phyloP scores from a whole-genome alignment of 2,113 vertebrate species.

The Phasianus colchicus region DNA sequence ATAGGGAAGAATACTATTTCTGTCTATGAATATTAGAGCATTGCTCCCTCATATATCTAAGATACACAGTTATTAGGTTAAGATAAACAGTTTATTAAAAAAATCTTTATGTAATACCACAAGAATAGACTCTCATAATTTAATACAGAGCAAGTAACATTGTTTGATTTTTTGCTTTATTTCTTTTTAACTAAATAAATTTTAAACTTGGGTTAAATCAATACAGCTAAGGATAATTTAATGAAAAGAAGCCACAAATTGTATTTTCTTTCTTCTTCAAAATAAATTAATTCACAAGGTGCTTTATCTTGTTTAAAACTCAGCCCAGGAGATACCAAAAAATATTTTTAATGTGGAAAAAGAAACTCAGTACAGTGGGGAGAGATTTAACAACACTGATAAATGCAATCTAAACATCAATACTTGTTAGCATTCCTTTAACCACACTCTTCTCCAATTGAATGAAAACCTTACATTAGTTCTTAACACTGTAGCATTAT shows the following conservation, averaged over 20 bases:
- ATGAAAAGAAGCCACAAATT: conserved; percentile 77
- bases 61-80: not conserved
- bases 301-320: conserved; percentile 76
- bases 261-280: conserved; percentile 64
- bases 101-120: not conserved
- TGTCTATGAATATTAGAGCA: not conserved
- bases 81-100: not conserved
- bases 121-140: not conserved
- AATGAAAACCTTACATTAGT: conserved; percentile 82
- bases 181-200: conserved; percentile 53
- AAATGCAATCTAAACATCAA: conserved; percentile 88
- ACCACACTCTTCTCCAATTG: conserved; percentile 78
- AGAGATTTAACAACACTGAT: conserved; percentile 84
- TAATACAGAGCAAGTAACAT: not conserved
- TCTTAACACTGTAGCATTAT: conserved; percentile 75
- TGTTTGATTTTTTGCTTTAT: conserved; percentile 21
- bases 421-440: conserved; percentile 89
- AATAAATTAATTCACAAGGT: conserved; percentile 71
- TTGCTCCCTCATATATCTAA: not conserved
- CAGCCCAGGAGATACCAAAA: conserved; percentile 56
- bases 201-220: conserved; percentile 67
- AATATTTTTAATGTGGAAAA: conserved; percentile 71
- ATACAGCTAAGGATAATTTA: conserved; percentile 73
- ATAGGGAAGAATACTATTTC: not conserved
- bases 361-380: conserved; percentile 77